Percentiles rank a stretch among this genome's conserved stretches.
Evolutionary conservation across 2,113 vertebrate genomes (phyloP).

Genomic region (Erythrocebus patas): DNA sequence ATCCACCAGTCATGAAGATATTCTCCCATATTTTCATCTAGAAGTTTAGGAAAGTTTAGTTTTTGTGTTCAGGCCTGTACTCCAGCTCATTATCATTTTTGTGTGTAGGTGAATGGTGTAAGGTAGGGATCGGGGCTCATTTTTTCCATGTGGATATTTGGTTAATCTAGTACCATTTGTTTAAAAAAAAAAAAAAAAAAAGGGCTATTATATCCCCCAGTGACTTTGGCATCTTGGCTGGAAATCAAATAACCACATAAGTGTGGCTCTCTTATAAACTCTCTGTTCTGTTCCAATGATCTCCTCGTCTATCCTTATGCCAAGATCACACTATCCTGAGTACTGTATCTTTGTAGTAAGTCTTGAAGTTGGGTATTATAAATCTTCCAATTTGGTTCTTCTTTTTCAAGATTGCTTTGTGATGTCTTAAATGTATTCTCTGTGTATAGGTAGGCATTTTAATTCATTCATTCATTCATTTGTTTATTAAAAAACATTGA

Average conservation of each 20-base stretch:
- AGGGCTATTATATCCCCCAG: neutral
- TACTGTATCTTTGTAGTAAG: neutral
- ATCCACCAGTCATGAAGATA: neutral
- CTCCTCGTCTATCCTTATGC: neutral
- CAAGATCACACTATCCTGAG: accelerated
- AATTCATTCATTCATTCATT: neutral
- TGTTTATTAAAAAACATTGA: neutral
- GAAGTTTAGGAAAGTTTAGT: neutral
- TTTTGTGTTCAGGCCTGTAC: neutral
- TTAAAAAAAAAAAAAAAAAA: neutral
- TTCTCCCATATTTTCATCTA: neutral
- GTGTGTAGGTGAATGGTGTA: neutral
- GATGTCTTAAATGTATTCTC: neutral
- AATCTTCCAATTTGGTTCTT: neutral
- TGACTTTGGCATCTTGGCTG: neutral
- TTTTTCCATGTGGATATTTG: neutral
- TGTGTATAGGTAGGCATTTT: neutral
- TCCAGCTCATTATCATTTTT: neutral
- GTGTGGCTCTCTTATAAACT: neutral
- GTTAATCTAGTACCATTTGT: neutral
- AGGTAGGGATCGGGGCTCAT: neutral
- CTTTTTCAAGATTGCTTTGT: neutral
- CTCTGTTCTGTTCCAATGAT: neutral
- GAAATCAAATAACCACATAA: neutral
- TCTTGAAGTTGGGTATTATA: neutral